Evolutionary conservation across 2,113 vertebrate genomes (phyloP), one percentile per base, ranked within the genome.

Genomic region (Parus major): DNA sequence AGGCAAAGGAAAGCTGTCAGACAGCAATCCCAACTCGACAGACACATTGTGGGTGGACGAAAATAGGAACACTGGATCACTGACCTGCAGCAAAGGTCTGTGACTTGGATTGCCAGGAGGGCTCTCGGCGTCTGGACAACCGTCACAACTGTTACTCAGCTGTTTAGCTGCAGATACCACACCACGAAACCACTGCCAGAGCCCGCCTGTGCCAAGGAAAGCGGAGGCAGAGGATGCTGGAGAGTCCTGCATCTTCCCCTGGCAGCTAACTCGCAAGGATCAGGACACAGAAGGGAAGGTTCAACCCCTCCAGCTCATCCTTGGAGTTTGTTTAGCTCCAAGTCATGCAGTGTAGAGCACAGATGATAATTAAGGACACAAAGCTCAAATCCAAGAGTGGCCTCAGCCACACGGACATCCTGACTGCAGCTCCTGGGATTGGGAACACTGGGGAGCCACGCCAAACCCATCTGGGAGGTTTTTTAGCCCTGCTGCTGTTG

Each of bases 121-220:
- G 88, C 80, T 82, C 83, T 88, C 18, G 2, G 88, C 56, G 91
- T 94, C 96, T 64, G 80, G 86, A 94, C 82, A 60, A 75, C 94
- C 13, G 81, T 94, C 94, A 94, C 86, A 95, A 96, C 91, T 95
- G 93, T 94, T 96, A 96, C 80, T 86, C 96, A 95, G 94, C 96
- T 95, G 91, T 93, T 96, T 71, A 75, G 91, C 90, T 87, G 81
- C 65, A 95, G 92, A 82, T 91, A 88, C 31, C 65, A 90, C 91
- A 41, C 66, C 63, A 27, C 15, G 64, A 88, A 93, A 83, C 56
- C 88, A 64, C 76, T 88, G 88, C 91, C 88, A 78, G 39, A 39
- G 68, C 18, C 66, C 25, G 36, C 29, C 64, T 4, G 17, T 59
- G 88, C 83, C 95, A 93, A 78, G 44, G 56, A 25, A 65, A 92